Evolutionary conservation across 2,113 vertebrate species (phyloP).

Genomic region (Oryzias woworae): DNA sequence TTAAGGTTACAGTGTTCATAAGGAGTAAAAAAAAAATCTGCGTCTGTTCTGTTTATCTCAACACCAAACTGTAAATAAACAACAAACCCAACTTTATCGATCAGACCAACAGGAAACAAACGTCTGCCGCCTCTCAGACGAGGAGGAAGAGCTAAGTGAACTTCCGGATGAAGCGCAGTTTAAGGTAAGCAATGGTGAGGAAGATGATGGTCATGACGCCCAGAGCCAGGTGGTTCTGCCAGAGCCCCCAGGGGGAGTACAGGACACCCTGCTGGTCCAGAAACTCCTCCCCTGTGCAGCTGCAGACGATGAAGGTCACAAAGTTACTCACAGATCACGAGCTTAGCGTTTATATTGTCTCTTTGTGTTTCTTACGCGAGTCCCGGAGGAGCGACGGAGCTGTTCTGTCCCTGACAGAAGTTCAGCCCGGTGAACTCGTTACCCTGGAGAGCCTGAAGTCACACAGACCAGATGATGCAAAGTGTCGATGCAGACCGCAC

Average conservation of each 20-base stretch:
- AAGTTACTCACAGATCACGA: background rate
- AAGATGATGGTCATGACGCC: constrained; percentile 81
- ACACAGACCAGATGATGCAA: background rate
- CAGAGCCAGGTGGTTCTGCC: constrained; percentile 88
- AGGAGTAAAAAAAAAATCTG: constrained; percentile 22
- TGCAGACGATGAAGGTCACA: constrained; percentile 34
- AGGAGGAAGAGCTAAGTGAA: constrained; percentile 75
- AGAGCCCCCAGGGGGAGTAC: constrained; percentile 82
- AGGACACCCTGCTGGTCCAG: constrained; percentile 82
- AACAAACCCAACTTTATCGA: background rate
- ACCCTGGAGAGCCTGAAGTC: constrained; percentile 80
- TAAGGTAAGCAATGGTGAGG: constrained; percentile 85
- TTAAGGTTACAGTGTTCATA: background rate
- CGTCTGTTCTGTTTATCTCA: background rate
- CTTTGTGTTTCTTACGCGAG: constrained; percentile 38
- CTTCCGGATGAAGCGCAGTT: constrained; percentile 87
- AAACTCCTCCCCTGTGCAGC: constrained; percentile 79
- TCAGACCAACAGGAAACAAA: no score
- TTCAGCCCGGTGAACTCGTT: constrained; percentile 82
- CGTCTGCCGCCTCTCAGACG: no score
- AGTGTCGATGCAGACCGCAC: no score
- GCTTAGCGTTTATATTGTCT: background rate
- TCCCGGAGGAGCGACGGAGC: background rate
- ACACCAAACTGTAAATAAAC: background rate
- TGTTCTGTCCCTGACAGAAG: constrained; percentile 67